Base-by-base conservation (phyloP, 1,140 invertebrate genomes). In the Zaprionus vittiger region DNA sequence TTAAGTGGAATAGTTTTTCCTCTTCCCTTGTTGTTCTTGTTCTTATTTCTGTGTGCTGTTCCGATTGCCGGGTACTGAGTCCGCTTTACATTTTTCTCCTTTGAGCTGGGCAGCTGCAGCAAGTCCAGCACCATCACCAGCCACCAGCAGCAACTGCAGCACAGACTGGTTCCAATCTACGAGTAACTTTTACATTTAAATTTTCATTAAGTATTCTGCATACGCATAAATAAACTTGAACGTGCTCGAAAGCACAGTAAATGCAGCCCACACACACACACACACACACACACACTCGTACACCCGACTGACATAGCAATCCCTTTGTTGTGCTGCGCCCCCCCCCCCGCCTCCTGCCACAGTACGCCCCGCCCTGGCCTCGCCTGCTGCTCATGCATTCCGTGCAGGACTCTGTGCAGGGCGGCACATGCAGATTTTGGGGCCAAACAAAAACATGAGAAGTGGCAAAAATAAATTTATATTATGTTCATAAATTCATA, bases 401-500 rank as follows among this genome's bases (percentile, higher is more conserved):
- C 26, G 28, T 31, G 26, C 61, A 38, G 26, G 65, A 60, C 65
- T 64, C 65, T 78, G 60, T 77, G 59, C 59, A 67, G 57, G 69
- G 62, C 54, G 67, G 62, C 70, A 72, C 78, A 90, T 89, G 86
- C 79, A 89, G 84, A 89, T 89, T 90, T 89, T 65, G 75, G 67
- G 77, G 73, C 63, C 57, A 66, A 90, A 89, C 85, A 89, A 90
- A 90, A 90, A 90, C 85, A 90, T 90, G 85, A 80, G 83, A 87
- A 87, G 84, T 84, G 78, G 89, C 90, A 91, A 91, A 87, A 91
- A 91, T 91, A 91, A 91, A 91, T 91, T 91, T 91, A 91, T 91
- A 91, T 91, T 91, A 91, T 91, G 90, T 91, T 91, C 90, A 91
- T 91, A 91, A 91, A 91, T 91, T 91, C 90, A 91, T 90, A 90